Conservation (phyloP, 2,888 invertebrate species). For the Oxystoma pomonae region DNA sequence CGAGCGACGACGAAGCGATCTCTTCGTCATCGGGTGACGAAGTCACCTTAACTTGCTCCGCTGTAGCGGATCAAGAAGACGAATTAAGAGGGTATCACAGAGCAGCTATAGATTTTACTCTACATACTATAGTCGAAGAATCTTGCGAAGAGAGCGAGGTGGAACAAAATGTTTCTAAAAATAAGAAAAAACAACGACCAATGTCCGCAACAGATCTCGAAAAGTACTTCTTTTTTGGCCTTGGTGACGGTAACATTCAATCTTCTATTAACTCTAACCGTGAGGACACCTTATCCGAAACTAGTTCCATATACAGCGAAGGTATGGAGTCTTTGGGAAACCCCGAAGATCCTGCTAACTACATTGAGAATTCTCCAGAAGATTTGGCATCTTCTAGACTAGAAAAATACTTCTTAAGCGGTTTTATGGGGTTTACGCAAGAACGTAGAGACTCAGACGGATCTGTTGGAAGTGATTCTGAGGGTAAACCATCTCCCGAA, state of each 20-base stretch:
- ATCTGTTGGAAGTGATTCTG: conserved; percentile 87
- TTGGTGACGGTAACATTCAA: conserved; percentile 60
- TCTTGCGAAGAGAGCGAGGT: conserved; percentile 91
- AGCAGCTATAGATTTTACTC: conserved; percentile 79
- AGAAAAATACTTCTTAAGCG: conserved; percentile 85
- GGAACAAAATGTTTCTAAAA: conserved; percentile 57
- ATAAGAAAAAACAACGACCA: conserved; percentile 59
- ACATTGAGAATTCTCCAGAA: conserved; percentile 56
- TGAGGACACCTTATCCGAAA: conserved; percentile 72
- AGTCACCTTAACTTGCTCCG: conserved; percentile 54
- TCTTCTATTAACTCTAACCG: conserved; percentile 50
- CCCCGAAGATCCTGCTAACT: conserved; percentile 45
- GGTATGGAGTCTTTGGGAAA: conserved; percentile 69
- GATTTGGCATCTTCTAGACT: conserved; percentile 79
- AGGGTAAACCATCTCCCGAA: conserved; percentile 83
- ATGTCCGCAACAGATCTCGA: conserved; percentile 80
- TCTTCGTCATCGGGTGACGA: conserved; percentile 66
- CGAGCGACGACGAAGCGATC: conserved; percentile 56
- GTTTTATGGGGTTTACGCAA: conserved; percentile 77
- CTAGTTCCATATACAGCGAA: conserved; percentile 82
- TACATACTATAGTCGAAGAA: conserved; percentile 92
- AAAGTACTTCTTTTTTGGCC: conserved; percentile 85
- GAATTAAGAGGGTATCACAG: conserved; percentile 80
- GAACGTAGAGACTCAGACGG: conserved; percentile 77
- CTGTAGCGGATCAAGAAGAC: conserved; percentile 66